These are phyloP conservation scores for Peromyscus attwateri DNA, from an alignment of 2,797 vertebrate species.

Conservation along the genomic window DNA sequence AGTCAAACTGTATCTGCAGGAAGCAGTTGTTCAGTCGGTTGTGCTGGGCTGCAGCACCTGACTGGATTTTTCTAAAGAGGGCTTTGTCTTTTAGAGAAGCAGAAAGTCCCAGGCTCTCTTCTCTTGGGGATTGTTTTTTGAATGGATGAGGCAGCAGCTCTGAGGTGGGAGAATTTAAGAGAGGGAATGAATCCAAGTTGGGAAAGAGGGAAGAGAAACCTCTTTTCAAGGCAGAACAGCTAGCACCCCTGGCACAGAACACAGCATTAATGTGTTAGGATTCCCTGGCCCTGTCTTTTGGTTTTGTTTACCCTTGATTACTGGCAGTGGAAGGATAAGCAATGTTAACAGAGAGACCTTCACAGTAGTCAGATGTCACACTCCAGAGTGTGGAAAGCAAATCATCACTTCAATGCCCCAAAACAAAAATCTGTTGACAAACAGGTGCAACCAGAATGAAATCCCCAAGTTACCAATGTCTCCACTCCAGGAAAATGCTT, in stretches of 20 bases:
- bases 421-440: slow-evolving; percentile 3
- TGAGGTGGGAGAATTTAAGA: slow-evolving; percentile 56
- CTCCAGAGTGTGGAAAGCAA: not conserved
- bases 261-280: not conserved
- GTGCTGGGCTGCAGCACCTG: not conserved
- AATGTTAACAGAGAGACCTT: not conserved
- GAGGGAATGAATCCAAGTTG: not conserved
- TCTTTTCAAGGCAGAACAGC: not conserved
- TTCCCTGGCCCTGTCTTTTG: not conserved
- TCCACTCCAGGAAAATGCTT: not conserved
- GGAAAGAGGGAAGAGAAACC: not conserved
- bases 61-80: slow-evolving; percentile 75
- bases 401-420: not conserved
- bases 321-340: not conserved
- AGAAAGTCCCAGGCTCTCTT: not conserved
- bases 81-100: slow-evolving; percentile 50
- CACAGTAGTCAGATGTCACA: not conserved
- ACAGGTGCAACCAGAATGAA: not conserved
- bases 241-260: not conserved
- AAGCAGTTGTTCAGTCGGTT: not conserved
- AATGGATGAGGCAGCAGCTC: not conserved
- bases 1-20: not conserved
- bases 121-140: slow-evolving; percentile 55
- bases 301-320: not conserved
- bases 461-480: not conserved